Base-by-base conservation (phyloP, 2,888 invertebrate genomes). In the Patella caerulea region DNA sequence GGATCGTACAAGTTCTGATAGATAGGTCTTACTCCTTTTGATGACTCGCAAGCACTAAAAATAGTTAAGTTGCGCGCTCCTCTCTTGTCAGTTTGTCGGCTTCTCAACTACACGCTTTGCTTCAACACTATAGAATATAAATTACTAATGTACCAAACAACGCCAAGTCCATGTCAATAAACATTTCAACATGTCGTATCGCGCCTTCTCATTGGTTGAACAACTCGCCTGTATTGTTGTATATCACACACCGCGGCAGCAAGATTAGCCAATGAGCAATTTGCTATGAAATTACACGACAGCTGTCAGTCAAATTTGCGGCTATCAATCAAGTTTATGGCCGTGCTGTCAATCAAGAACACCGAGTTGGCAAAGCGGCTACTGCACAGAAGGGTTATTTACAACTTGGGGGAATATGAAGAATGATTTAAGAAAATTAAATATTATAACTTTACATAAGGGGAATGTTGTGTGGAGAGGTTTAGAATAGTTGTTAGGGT, bases 101-200 rank as follows among this genome's bases (percentile, higher is more conserved):
- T 24, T 65, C 65, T 24, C 65, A 11, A 65, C 65, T 65, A 65
- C 65, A 24, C 65, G 65, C 19, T 24, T 19, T 12, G 24, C 65
- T 24, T 65, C 65, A 65, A 65, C 65, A 65, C 65, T 65, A 24
- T 19, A 65, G 19, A 65, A 65, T 65, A 65, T 65, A 65, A 65
- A 65, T 65, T 65, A 65, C 65, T 15, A 65, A 65, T 65, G 65
- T 65, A 65, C 65, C 24, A 65, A 65, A 65, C 65, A 65, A 65
- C 65, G 19, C 65, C 5, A 24, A 12, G 65, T 24, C 11, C 65
- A 19, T 14, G 65, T 65, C 65, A 65, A 65, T 65, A 19, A 65
- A 65, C 65, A 12, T 65, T 24, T 65, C 65, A 65, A 65, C 65
- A 65, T 24, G 65, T 65, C 24, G 19, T 9, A 9, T 65, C 65